Evolutionary conservation across 2,797 vertebrate species (phyloP).

Genomic region (Philypnodon macrostomus): DNA sequence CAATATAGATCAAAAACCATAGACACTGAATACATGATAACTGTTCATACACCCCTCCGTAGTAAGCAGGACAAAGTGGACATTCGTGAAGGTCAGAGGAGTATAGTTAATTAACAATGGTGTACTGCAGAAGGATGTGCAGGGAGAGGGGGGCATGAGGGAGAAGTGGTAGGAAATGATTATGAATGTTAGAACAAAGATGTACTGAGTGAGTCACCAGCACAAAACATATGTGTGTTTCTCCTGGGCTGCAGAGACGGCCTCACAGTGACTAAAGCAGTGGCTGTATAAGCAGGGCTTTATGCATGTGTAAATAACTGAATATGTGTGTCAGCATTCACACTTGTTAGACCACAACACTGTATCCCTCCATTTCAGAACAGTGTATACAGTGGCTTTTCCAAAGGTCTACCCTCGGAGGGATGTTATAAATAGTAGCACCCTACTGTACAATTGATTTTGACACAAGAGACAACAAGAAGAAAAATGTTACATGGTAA

Average conservation of each 20-base stretch:
- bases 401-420: constrained; percentile 19
- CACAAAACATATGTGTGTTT: constrained; percentile 28
- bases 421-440: constrained; percentile 25
- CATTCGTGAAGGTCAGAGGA: constrained; percentile 13
- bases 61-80: constrained; percentile 2
- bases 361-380: constrained; percentile 21
- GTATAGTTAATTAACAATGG: constrained; percentile 7
- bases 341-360: constrained; percentile 14
- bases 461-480: not conserved
- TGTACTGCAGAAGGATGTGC: constrained; percentile 3
- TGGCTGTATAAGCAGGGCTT: constrained; percentile 25
- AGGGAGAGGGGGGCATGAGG: constrained; percentile 14
- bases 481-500: constrained; percentile 10
- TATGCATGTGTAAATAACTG: constrained; percentile 31
- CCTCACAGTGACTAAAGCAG: constrained; percentile 39
- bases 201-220: constrained; percentile 46
- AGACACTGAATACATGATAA: not conserved
- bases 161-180: constrained; percentile 26
- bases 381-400: constrained; percentile 24
- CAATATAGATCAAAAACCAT: not conserved
- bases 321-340: constrained; percentile 24
- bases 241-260: constrained; percentile 27
- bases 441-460: constrained; percentile 14
- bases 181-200: constrained; percentile 23
- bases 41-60: not conserved